Conservation (phyloP, 2,888 invertebrate genomes). For the Agrochola macilenta region DNA sequence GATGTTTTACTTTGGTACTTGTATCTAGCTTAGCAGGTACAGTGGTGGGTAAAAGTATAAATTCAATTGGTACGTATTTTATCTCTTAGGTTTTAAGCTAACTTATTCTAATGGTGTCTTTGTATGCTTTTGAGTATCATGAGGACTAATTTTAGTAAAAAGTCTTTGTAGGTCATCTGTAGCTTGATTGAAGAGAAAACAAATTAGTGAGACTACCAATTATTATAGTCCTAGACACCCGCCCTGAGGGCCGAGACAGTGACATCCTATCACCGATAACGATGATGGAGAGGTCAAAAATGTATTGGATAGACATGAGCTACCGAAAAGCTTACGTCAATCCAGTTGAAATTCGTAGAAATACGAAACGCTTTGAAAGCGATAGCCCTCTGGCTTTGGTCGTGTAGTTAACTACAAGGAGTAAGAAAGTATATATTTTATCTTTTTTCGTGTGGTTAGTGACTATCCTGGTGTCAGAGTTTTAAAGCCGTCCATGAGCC, state of each 20-base stretch:
- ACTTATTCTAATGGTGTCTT: neutral
- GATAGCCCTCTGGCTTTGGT: neutral
- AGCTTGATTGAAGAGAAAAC: neutral
- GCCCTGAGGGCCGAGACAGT: too few species aligned
- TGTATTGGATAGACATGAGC: neutral
- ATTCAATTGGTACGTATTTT: neutral
- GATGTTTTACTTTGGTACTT: slow-evolving; percentile 10
- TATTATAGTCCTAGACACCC: neutral
- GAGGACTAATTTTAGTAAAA: neutral
- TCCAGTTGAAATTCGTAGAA: neutral
- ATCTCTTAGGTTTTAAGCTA: neutral
- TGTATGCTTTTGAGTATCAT: neutral
- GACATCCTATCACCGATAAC: neutral
- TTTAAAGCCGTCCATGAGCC: too few species aligned
- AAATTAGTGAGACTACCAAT: too few species aligned
- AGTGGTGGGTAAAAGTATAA: neutral
- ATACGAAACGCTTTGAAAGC: too few species aligned
- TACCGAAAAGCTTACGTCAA: neutral
- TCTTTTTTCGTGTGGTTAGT: too few species aligned
- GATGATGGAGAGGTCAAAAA: neutral
- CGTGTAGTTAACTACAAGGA: neutral
- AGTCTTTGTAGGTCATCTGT: neutral
- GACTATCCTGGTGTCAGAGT: too few species aligned
- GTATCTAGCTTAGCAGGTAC: neutral
- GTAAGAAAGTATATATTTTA: neutral